Evolutionary conservation across 1,140 invertebrate genomes (phyloP), one percentile per base, ranked within the genome.

Genomic region (Apis cerana): DNA sequence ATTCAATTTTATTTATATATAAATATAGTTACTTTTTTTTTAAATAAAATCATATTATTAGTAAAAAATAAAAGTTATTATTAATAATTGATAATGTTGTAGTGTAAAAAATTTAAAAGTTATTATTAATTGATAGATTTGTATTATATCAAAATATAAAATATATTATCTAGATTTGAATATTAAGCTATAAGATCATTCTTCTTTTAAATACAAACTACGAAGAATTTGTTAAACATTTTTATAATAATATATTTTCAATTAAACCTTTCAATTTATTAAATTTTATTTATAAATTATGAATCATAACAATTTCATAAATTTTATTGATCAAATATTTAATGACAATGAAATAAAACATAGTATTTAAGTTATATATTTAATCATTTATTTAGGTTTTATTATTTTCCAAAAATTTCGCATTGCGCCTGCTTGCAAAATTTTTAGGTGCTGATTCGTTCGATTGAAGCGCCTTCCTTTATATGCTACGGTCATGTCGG

Each of bases 391-490:
- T 1, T 2, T 9, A 61, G 9, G 9, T 52, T 75, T 11, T 52
- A 9, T 1, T 21, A 13, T 1, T 1, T 64, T 75, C 48, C 15
- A 50, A 48, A 75, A 75, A 23, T 52, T 75, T 64, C n/a, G 43
- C 17, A 27, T 52, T 75, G 74, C 59, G 59, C 59, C 2, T 75
- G 59, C 74, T 48, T 76, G 11, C 19, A 61, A 64, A 64, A 17
- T 64, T 62, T 27, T 9, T 54, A n/a, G 8, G 2, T 7, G 15
- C 8, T 27, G 48, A 8, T 1, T 5, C 17, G n/a, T n/a, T 43
- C 61, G 61, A 76, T 43, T 12, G 50, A 12, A 54, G 75, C 75
- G 50, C 59, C 56, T 43, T 27, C 23, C 27, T 19, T 52, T 65
- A 52, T 8, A 64, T 52, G 2, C 5, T 7, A 43, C 75, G 75